Evolutionary conservation across 2,888 invertebrate species (phyloP).

Genomic region (Drosophila setosimentum): DNA sequence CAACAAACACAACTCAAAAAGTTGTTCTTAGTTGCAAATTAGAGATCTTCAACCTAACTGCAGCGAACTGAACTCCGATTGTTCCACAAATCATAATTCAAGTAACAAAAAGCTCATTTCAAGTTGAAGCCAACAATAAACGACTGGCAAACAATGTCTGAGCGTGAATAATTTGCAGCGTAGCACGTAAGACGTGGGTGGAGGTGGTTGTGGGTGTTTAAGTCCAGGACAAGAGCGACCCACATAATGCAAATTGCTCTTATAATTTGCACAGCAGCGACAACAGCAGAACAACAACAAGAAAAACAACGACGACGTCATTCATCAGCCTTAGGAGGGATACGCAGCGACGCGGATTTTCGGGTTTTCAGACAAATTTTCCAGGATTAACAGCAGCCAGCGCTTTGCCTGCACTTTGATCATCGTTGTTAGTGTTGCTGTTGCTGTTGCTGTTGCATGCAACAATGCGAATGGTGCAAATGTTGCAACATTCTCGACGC

Average conservation of each 20-base stretch:
- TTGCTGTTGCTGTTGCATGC: constrained; percentile 27
- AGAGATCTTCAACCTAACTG: not conserved
- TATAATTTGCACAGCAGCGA: constrained; percentile 80
- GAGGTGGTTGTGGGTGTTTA: not conserved
- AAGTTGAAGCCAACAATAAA: constrained; percentile 19
- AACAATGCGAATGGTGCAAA: constrained; percentile 44
- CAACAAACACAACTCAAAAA: not conserved
- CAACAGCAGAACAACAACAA: constrained; percentile 16
- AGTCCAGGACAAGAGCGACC: constrained; percentile 55
- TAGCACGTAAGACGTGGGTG: not conserved
- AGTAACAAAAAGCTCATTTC: constrained; percentile 36
- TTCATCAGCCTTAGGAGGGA: constrained; percentile 70
- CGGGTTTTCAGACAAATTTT: constrained; percentile 70
- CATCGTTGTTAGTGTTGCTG: constrained; percentile 14
- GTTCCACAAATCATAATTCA: constrained; percentile 31
- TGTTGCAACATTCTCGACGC: constrained; percentile 65
- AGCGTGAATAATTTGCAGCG: constrained; percentile 40
- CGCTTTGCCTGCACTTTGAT: constrained; percentile 29
- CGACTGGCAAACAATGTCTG: constrained; percentile 26
- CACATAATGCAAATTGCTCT: constrained; percentile 83
- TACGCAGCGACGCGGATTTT: constrained; percentile 39
- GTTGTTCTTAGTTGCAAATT: not conserved
- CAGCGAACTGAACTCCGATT: not conserved
- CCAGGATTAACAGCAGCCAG: constrained; percentile 59
- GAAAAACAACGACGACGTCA: constrained; percentile 46